phyloP scores from a whole-genome alignment of 2,113 vertebrate species.

The Raja brachyura region DNA sequence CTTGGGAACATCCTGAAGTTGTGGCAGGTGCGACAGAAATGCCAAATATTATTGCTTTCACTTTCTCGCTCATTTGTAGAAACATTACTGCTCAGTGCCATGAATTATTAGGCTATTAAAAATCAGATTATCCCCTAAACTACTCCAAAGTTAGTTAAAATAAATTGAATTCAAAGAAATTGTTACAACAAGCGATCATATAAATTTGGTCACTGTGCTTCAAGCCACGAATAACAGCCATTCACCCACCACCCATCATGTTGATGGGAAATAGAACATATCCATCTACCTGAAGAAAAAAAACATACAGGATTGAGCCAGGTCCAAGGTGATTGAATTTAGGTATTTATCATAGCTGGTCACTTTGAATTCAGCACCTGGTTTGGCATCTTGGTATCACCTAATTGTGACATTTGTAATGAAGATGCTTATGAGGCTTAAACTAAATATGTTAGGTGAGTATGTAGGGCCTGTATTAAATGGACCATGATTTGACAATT shows the following conservation, averaged over 20 bases:
- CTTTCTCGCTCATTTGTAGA: not conserved
- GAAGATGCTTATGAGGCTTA: no score
- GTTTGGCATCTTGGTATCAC: not conserved
- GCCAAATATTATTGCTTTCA: no score
- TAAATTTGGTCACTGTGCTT: constrained; percentile 22
- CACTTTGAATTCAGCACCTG: constrained; percentile 20
- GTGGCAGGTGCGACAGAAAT: no score
- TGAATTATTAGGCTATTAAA: constrained; percentile 15
- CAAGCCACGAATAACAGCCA: not conserved
- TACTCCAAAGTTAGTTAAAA: not conserved
- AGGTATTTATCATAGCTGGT: not conserved
- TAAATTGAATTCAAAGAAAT: constrained; percentile 28
- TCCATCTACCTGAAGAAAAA: not conserved
- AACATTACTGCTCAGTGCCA: not conserved
- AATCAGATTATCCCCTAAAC: constrained; percentile 18
- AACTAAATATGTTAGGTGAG: not conserved
- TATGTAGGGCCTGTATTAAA: no score
- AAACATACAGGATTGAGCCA: not conserved
- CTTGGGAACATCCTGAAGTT: no score
- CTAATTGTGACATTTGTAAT: not conserved
- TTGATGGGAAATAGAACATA: constrained; percentile 8
- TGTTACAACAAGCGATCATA: constrained; percentile 13
- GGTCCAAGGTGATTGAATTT: not conserved
- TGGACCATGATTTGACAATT: not conserved
- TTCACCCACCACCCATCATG: constrained; percentile 4